Evolutionary conservation across 2,888 invertebrate species (phyloP), one percentile per base, ranked within the genome.

Genomic region (Drosophila cracens): DNA sequence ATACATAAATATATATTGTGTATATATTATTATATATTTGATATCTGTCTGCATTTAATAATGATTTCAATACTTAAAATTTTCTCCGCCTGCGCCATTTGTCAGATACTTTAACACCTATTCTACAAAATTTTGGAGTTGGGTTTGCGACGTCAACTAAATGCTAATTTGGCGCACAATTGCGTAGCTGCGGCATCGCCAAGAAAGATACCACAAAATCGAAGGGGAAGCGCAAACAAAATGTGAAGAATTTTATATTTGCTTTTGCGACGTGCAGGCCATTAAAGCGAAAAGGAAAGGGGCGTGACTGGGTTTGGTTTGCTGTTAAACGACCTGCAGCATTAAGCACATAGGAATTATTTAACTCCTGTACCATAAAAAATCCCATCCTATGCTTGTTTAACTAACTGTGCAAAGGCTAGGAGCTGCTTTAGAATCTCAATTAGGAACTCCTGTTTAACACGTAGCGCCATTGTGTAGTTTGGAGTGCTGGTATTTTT

Each of bases 391-490:
- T 16, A 33, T 52, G 56, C 34, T 64, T 84, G 84, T 81, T 84
- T 84, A 87, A 84, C 83, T 87, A 84, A 84, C 83, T 85, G 88
- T 79, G 72, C 79, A 83, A 88, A 75, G 69, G 72, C 60, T 74
- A 67, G 60, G 54, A 69, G 36, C 83, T 63, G 43, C 66, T 52
- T 65, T 77, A 34, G 84, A 85, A 88, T 85, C 73, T 79, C 79
- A 85, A 85, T 85, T 85, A 85, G 84, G 48, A 77, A 57, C 56
- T 73, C 52, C 53, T 67, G 64, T 51, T 72, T 10, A 27, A 49
- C 70, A 74, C 70, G 84, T 82, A 73, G 40, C 38, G 27, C 16
- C 36, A 21, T 43, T 54, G 21, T 43, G 43, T 62, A 60, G 60
- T 53, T 73, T 69, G n/a, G 16, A 31, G 27, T 48, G 31, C 34